phyloP scores from a whole-genome alignment of 30 jellyfish, hydroid and myxozoan genomes.

The Cassiopea xamachana region DNA sequence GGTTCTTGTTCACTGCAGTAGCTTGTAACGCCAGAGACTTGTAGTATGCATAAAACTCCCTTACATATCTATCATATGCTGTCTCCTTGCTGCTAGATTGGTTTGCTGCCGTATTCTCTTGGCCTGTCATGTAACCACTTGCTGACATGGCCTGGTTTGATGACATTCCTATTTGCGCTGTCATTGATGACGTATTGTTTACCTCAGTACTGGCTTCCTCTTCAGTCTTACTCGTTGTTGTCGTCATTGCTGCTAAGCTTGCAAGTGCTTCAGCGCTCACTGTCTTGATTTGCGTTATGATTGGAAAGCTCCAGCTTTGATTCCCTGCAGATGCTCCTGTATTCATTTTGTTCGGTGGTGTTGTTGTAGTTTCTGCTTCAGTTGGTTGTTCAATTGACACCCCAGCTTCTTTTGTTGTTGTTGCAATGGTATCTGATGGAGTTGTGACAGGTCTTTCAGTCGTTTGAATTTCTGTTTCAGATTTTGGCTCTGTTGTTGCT shows the following conservation, averaged over 20 bases:
- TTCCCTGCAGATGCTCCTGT: not conserved
- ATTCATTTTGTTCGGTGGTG: not conserved
- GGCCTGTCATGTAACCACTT: not conserved
- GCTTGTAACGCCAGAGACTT: not conserved
- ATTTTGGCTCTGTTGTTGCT: not conserved
- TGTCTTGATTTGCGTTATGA: not conserved
- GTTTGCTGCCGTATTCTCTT: not conserved
- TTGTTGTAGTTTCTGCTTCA: not conserved
- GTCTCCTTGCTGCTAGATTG: not conserved
- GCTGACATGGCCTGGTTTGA: not conserved
- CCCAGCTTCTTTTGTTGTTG: conserved; percentile 18
- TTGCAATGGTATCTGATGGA: not conserved
- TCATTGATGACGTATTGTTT: not conserved
- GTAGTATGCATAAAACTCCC: conserved; percentile 15
- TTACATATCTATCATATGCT: conserved; percentile 7
- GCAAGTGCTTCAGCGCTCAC: not conserved
- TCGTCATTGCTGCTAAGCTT: not conserved
- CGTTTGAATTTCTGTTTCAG: conserved; percentile 15
- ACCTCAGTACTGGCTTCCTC: not conserved
- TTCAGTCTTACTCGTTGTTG: not conserved
- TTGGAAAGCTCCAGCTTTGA: not conserved
- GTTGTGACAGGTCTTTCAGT: conserved; percentile 20
- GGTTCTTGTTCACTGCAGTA: conserved; percentile 3
- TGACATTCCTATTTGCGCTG: not conserved
- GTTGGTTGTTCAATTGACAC: conserved; percentile 32